A percentile compares a stretch with the other conserved stretches of the same genome.
Conservation (phyloP, 2,113 vertebrate genomes). For the Platysternon megacephalum region DNA sequence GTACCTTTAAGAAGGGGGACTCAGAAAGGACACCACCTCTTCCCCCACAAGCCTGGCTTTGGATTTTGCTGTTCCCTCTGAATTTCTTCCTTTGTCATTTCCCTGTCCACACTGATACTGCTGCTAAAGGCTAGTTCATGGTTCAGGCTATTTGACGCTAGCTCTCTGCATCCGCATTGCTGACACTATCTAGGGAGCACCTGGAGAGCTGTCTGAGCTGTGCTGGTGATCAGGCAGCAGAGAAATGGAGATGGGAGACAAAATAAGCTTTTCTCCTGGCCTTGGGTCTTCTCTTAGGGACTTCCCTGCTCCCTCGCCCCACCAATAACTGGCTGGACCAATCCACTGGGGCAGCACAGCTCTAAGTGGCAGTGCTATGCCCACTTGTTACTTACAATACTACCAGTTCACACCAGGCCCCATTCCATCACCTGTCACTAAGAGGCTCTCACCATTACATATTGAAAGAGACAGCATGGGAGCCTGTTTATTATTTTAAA, state of each 20-base stretch:
- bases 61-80: no score
- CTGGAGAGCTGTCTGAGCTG: background rate
- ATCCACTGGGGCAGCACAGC: background rate
- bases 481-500: background rate
- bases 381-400: background rate
- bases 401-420: background rate
- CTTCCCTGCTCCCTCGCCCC: background rate
- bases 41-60: background rate
- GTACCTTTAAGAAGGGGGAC: background rate
- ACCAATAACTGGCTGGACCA: background rate
- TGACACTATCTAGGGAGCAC: background rate
- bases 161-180: background rate
- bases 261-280: background rate
- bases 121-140: background rate
- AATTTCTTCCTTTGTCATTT: background rate
- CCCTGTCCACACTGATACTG: no score
- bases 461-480: background rate
- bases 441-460: background rate
- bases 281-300: background rate
- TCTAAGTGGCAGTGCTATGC: background rate
- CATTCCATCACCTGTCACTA: background rate
- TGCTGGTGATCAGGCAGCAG: background rate
- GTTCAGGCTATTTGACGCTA: background rate
- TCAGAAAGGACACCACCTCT: background rate
- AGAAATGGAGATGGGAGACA: background rate